Evolutionary conservation across 1,140 invertebrate species (phyloP).

Genomic region (Panagrolaimus sp.): DNA sequence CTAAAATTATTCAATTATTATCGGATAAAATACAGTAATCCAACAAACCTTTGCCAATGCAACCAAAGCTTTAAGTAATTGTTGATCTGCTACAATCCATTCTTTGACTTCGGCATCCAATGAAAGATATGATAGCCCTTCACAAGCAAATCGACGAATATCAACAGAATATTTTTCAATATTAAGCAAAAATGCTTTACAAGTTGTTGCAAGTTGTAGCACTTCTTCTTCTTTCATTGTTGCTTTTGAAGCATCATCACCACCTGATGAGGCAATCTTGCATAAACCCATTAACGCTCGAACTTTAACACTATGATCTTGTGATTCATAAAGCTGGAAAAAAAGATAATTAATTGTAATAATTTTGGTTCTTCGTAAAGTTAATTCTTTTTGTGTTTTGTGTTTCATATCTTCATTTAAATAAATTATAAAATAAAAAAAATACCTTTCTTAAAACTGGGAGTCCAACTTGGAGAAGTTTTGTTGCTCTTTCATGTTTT

Average conservation of each 20-base stretch:
- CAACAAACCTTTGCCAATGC: conserved; percentile 68
- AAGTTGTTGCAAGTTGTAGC: conserved; percentile 84
- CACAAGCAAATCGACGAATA: conserved; percentile 67
- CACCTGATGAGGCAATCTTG: conserved; percentile 88
- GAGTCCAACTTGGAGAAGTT: conserved; percentile 81
- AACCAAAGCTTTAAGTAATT: conserved; percentile 76
- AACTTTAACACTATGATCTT: conserved; percentile 78
- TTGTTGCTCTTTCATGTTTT: conserved; percentile 90
- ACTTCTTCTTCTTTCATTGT: conserved; percentile 92
- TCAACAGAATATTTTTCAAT: conserved; percentile 47
- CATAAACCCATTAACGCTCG: conserved; percentile 73
- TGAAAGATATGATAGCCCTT: conserved; percentile 91
- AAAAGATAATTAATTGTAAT: too few species aligned
- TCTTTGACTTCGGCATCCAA: conserved; percentile 98
- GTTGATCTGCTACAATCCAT: conserved; percentile 78
- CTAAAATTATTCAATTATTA: conserved; percentile 24
- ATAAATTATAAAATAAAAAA: too few species aligned
- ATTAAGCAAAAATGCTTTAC: conserved; percentile 64
- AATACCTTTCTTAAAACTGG: conserved; percentile 90
- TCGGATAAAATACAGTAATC: conserved; percentile 21
- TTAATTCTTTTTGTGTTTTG: too few species aligned
- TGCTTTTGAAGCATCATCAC: conserved; percentile 84
- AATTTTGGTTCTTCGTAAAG: too few species aligned
- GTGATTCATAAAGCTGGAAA: conserved; percentile 81
- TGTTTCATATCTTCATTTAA: too few species aligned